Conservation (phyloP, 2,113 vertebrate species). For the Bolborhynchus lineola region DNA sequence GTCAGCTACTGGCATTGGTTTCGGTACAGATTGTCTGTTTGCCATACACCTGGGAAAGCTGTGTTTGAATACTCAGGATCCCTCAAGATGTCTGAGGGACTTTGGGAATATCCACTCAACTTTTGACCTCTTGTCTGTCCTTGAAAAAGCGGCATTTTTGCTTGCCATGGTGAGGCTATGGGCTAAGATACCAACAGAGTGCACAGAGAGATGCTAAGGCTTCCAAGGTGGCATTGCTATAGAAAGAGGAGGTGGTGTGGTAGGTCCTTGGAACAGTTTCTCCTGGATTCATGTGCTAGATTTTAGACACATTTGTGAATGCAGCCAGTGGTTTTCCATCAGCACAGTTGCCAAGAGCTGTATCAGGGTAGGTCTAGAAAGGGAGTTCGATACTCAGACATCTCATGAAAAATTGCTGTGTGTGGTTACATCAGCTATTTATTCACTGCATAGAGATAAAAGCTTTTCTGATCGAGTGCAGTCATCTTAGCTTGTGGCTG, state of each 20-base stretch:
- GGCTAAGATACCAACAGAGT: neutral
- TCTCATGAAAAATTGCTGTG: constrained; percentile 29
- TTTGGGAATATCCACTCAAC: neutral
- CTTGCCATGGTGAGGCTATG: neutral
- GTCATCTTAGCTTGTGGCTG: constrained; percentile 48
- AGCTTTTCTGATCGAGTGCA: constrained; percentile 18
- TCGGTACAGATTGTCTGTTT: neutral
- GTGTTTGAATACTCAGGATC: neutral
- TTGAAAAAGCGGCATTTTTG: neutral
- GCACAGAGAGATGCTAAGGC: neutral
- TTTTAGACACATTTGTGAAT: neutral
- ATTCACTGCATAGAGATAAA: constrained; percentile 51
- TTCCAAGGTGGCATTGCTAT: neutral
- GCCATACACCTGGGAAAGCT: neutral
- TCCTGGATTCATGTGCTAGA: neutral
- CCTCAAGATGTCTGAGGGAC: neutral
- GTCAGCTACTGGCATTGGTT: neutral
- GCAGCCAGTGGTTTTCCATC: constrained; percentile 35
- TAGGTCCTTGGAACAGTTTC: neutral
- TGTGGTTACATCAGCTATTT: constrained; percentile 52
- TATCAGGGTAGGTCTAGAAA: neutral
- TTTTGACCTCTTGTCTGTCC: neutral
- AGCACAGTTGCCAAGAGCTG: neutral
- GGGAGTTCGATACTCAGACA: neutral
- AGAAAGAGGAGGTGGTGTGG: neutral